Base-by-base conservation (phyloP, 2,888 invertebrate genomes). In the Zootermopsis nevadensis region DNA sequence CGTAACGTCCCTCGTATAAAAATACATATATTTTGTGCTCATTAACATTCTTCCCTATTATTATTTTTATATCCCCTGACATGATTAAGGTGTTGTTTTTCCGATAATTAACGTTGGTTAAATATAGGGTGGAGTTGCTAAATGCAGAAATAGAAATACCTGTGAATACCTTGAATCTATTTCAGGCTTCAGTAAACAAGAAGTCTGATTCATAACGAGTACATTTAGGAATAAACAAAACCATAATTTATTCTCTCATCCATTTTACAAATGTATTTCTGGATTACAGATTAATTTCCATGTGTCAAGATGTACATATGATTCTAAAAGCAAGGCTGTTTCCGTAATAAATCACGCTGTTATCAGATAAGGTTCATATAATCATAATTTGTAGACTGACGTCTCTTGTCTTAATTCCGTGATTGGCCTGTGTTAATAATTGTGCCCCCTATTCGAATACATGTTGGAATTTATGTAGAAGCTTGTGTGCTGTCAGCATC, bases 1-100 rank as follows among this genome's bases (percentile, higher is more conserved):
- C 42, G 12, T 19, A 76, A 42, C 42, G 42, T 38, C 42, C 76
- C 27, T 74, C 8, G 2, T n/a, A 27, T 15, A 38, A n/a, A 35
- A 38, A 8, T 76, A 48, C 31, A 35, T 76, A 76, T 35, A n/a
- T 76, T 42, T 42, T n/a, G 31, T 76, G 3, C 77, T 77, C 55
- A 77, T 77, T 77, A 77, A 77, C 31, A 69, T 69, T 69, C 33
- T 33, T 77, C 33, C 15, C 53, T 55, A 8, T 15, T 6, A 24
- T 48, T 27, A 15, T 42, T 76, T 42, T 42, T 38, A 7, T 22
- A n/a, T 27, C 22, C 31, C 33, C 7, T 76, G 7, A 19, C 8
- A 6, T 72, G 6, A 7, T 19, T 19, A 12, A 27, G n/a, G 31
- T 24, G 53, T 24, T 2, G 22, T 2, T 55, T 42, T 76, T 33